phyloP scores from a whole-genome alignment of 2,888 invertebrate species.

The Megaustenia siamemsis region DNA sequence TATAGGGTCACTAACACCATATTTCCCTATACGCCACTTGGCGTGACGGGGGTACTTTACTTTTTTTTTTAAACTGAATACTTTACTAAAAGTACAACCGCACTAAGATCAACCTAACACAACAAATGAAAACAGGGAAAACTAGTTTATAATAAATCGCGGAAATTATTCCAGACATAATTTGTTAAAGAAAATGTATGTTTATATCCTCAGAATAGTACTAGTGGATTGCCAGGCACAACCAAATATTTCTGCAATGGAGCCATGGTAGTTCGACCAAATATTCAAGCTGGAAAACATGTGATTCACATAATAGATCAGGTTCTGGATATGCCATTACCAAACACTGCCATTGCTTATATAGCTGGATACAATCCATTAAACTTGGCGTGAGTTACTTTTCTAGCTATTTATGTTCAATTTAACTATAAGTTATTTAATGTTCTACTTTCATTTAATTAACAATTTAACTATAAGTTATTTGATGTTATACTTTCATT shows the following conservation, averaged over 20 bases:
- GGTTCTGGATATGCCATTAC: conserved; percentile 30
- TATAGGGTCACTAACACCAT: too few species aligned
- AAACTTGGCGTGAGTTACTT: not conserved
- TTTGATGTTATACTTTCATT: too few species aligned
- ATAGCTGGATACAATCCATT: conserved; percentile 14
- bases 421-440: not conserved
- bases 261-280: conserved; percentile 61
- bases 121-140: too few species aligned
- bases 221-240: conserved; percentile 57
- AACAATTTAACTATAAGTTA: too few species aligned
- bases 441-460: too few species aligned
- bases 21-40: too few species aligned
- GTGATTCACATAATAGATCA: conserved; percentile 93
- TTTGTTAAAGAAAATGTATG: not conserved
- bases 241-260: conserved; percentile 64
- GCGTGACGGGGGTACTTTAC: too few species aligned
- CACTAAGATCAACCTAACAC: too few species aligned
- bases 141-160: too few species aligned
- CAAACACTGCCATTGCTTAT: conserved; percentile 23
- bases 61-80: too few species aligned
- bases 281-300: conserved; percentile 84
- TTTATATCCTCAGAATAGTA: conserved; percentile 52
- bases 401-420: not conserved
- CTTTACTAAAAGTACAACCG: too few species aligned
- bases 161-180: too few species aligned